Percentiles rank a stretch among this genome's conserved stretches.
Conservation (phyloP, 1,140 invertebrate genomes). For the Cherax destructor region DNA sequence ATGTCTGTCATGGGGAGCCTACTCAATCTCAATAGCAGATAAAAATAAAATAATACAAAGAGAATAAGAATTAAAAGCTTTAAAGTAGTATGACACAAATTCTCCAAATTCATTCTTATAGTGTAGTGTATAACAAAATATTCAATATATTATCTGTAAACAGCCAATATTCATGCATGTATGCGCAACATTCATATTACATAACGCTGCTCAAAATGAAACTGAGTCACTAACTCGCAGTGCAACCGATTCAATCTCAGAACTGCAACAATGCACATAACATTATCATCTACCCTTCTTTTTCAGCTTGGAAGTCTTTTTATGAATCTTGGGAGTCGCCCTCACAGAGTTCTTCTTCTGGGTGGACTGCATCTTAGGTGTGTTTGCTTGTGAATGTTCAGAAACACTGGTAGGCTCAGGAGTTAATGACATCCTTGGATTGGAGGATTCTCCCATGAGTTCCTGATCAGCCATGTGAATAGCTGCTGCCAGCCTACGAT, state of each 20-base stretch:
- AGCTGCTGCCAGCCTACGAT: constrained; percentile 60
- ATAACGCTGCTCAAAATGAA: not conserved
- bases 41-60: not conserved
- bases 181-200: not conserved
- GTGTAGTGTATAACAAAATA: not conserved
- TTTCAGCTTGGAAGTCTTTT: constrained; percentile 12
- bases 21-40: not conserved
- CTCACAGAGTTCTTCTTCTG: constrained; percentile 36
- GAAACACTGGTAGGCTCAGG: constrained; percentile 45
- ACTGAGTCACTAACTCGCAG: not conserved
- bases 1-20: not conserved
- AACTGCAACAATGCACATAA: not conserved
- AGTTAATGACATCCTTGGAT: constrained; percentile 44
- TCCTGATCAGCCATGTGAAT: constrained; percentile 66
- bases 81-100: not conserved
- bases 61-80: not conserved
- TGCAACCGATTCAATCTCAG: not conserved
- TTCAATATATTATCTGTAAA: not conserved
- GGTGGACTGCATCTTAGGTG: constrained; percentile 39
- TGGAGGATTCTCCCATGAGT: constrained; percentile 38
- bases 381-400: constrained; percentile 48
- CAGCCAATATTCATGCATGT: not conserved
- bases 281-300: constrained; percentile 51
- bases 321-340: constrained; percentile 29
- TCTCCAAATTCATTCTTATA: not conserved